Conservation (phyloP, 2,113 vertebrate species). For the Mus spicilegus region DNA sequence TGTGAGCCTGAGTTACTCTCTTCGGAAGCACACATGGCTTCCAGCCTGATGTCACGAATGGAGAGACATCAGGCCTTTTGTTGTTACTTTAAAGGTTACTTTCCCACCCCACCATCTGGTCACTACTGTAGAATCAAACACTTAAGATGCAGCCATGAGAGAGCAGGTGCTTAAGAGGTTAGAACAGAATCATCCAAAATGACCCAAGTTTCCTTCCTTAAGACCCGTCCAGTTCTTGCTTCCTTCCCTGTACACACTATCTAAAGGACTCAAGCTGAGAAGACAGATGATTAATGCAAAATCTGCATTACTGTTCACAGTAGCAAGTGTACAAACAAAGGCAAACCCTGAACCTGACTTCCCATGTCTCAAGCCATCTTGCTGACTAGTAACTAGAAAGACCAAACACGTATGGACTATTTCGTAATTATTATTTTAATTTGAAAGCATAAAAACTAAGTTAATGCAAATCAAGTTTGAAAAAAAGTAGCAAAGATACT, state of each 20-base stretch:
- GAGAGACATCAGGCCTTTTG: not conserved
- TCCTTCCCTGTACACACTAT: conserved; percentile 38
- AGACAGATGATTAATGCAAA: conserved; percentile 13
- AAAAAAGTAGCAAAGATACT: conserved; percentile 49
- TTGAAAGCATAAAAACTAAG: conserved; percentile 33
- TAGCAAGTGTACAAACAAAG: not conserved
- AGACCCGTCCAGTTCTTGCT: not conserved
- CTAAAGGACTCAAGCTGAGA: not conserved
- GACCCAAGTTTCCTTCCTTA: not conserved
- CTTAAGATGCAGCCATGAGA: not conserved
- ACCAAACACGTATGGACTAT: not conserved
- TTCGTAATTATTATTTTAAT: conserved; percentile 38
- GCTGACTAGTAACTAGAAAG: conserved; percentile 3
- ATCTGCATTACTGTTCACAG: conserved; percentile 30
- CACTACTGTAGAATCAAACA: not conserved
- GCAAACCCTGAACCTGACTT: conserved; percentile 38
- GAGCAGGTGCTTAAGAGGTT: not conserved
- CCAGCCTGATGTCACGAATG: not conserved
- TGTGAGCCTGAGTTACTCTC: not conserved
- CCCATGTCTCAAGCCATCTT: not conserved
- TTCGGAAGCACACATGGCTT: not conserved
- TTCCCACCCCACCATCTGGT: not conserved
- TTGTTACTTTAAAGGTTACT: not conserved
- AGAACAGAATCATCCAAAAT: not conserved
- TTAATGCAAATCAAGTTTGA: conserved; percentile 38